Evolutionary conservation across 2,113 vertebrate genomes (phyloP), one percentile per base, ranked within the genome.

Genomic region (Gopherus evgoodei): DNA sequence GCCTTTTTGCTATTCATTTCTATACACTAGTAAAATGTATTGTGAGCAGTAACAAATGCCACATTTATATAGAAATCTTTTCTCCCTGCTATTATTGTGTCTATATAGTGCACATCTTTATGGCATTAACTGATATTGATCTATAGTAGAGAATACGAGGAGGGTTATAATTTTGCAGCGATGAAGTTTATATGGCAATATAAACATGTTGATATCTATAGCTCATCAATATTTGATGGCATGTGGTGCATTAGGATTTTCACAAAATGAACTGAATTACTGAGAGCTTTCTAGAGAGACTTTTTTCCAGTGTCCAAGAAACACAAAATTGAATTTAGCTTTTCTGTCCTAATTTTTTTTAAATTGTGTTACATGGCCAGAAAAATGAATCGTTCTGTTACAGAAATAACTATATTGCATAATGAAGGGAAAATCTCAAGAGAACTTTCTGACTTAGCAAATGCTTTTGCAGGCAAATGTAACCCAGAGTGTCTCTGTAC

Each of bases 221-320:
- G 72, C 24, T 22, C 10, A 76, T 76, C 72, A 76, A 44, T 44
- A 44, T 44, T 44, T 42, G 38, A 76, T 44, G 11, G 72, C 22
- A 11, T 12, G 38, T 9, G 76, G 25, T 84, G 14, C 6, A 53
- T 84, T 82, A 82, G 47, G 54, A 42, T 42, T 89, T 95, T 90
- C 72, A 75, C 54, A 42, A 91, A 93, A n/a, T 59, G 6, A 47
- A 83, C 14, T n/a, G 86, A 53, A 4, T 88, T 65, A 87, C 1
- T 91, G 50, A 50, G 90, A 88, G 50, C 78, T 59, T 96, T 96
- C 90, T 90, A 21, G 22, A 81, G 89, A 89, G 84, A 90, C 81
- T 94, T 81, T 44, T 49, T 8, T 78, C 11, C 12, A 57, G 8
- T 79, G 38, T 57, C 57, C 90, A 94, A 92, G 44, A 75, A 91